phyloP scores from a whole-genome alignment of 35 echinoderm and acorn worm genomes.

The Ophiothrix spiculata region DNA sequence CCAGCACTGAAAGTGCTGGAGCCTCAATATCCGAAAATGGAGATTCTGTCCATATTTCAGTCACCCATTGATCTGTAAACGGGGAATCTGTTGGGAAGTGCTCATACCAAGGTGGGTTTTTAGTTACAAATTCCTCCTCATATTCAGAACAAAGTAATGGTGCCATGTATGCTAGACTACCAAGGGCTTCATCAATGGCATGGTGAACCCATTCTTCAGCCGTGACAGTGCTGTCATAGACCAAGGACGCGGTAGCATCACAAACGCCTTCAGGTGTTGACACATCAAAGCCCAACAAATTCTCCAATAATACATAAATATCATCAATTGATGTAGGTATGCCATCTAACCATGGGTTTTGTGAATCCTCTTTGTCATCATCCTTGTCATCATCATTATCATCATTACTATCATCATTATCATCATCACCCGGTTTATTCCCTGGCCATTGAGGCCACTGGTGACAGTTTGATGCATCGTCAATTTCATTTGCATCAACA shows the following conservation, averaged over 20 bases:
- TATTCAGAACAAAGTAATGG: neutral
- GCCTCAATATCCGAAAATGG: too few relatives aligned
- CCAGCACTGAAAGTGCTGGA: too few relatives aligned
- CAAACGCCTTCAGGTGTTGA: neutral
- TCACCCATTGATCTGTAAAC: neutral
- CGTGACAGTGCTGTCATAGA: neutral
- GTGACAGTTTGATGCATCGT: too few relatives aligned
- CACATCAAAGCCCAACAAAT: neutral
- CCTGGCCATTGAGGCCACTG: too few relatives aligned
- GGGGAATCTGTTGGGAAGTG: neutral
- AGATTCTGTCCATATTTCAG: neutral
- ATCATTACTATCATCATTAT: too few relatives aligned
- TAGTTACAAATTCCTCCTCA: neutral
- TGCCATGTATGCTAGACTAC: neutral
- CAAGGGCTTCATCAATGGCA: neutral
- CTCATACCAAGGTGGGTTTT: neutral
- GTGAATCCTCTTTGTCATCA: too few relatives aligned
- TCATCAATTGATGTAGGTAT: too few relatives aligned
- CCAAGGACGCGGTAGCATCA: neutral
- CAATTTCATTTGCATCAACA: too few relatives aligned
- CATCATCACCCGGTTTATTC: too few relatives aligned
- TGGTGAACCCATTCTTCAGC: neutral
- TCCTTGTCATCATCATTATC: too few relatives aligned
- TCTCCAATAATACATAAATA: too few relatives aligned
- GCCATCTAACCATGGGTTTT: too few relatives aligned